Evolutionary conservation across 2,797 vertebrate species (phyloP), one percentile per base, ranked within the genome.

Genomic region (Manis javanica): DNA sequence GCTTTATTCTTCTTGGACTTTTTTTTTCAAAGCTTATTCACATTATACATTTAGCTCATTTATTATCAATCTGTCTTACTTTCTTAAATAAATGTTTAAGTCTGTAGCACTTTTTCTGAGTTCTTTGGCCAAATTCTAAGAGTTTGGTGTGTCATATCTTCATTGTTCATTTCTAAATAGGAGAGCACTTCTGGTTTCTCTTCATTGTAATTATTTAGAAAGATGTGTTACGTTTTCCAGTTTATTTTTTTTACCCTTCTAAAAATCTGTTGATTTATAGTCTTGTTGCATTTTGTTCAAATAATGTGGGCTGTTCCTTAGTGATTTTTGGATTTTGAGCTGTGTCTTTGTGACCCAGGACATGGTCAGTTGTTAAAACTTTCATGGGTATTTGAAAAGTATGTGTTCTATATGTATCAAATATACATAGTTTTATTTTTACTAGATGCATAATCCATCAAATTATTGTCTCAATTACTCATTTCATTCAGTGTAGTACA

Each of bases 371-470:
- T 31, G n/a, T 82, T 94, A 82, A 82, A 75, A 34, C 15, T 46
- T 95, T 57, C 53, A 24, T 59, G 81, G 14, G n/a, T 87, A 16
- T 77, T 93, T 91, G 59, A 69, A 85, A 91, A 94, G 15, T 96
- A 21, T 46, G 19, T 77, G n/a, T 91, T 77, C 55, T 51, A 2
- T 42, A 42, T 37, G 5, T 83, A 51, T 72, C 53, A 69, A 68
- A 79, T 61, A 79, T 61, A 96, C 69, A n/a, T 51, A 79, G 61
- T 88, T 29, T 61, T 82, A n/a, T 88, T 88, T 83, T 92, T 83
- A 63, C 34, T 42, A 64, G 68, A 66, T 87, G 49, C 11, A 72
- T 72, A 81, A 18, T 72, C 34, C 53, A 16, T 59, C 46, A 68
- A 1, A 39, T 29, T 81, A 72, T 83, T 87, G 21, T 39, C 29